phyloP scores from a whole-genome alignment of 2,888 invertebrate species.

The Alentia gelatinosa region DNA sequence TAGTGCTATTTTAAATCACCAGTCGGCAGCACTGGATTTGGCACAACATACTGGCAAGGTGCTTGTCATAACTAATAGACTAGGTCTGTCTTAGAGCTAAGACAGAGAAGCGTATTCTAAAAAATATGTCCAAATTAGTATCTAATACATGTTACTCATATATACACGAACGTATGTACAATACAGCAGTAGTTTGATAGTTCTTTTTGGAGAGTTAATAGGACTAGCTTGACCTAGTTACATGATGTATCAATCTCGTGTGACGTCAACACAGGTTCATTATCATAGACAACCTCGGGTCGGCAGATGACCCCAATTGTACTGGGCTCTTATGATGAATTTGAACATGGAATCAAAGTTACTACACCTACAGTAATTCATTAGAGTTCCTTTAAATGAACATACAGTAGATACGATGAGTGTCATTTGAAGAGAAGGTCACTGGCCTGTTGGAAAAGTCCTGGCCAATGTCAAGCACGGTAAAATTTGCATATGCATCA shows the following conservation, averaged over 20 bases:
- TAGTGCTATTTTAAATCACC: too few relatives aligned
- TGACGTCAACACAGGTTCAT: slow-evolving; percentile 34
- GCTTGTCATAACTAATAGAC: too few relatives aligned
- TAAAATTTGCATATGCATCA: slow-evolving; percentile 27
- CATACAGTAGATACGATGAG: neutral
- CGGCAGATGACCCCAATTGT: neutral
- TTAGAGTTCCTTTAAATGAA: too few relatives aligned
- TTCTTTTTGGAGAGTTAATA: too few relatives aligned
- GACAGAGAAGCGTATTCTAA: too few relatives aligned
- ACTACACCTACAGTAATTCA: neutral
- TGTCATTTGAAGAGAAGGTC: neutral
- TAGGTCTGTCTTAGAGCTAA: too few relatives aligned
- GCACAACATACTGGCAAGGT: too few relatives aligned
- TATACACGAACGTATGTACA: too few relatives aligned
- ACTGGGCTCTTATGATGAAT: neutral
- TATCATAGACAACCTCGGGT: neutral
- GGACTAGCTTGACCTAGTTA: slow-evolving; percentile 4
- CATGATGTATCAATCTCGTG: neutral
- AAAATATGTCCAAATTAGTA: too few relatives aligned
- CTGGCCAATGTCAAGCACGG: neutral
- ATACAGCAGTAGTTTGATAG: too few relatives aligned
- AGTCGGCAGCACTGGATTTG: too few relatives aligned
- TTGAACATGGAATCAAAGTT: neutral
- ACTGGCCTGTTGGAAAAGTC: neutral
- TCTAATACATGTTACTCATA: too few relatives aligned